Conservation (phyloP, 2,113 vertebrate species). For the Hypanus sabinus region DNA sequence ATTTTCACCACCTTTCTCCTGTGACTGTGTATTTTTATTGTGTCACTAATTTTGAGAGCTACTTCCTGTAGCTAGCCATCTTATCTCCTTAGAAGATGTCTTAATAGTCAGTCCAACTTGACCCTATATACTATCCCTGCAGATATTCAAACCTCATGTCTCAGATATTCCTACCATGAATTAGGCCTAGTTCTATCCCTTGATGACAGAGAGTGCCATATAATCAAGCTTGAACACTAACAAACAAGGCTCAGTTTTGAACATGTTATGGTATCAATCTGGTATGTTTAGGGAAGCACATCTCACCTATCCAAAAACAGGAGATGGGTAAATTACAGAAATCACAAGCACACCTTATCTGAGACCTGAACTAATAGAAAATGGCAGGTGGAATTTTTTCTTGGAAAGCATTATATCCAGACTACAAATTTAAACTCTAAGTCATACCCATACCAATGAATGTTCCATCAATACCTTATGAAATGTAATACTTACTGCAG, state of each 20-base stretch:
- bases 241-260: not conserved
- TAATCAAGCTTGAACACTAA: not conserved
- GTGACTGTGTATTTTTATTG: not conserved
- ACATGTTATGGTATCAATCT: not conserved
- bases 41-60: not conserved
- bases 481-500: no score
- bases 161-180: not conserved
- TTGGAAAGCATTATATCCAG: no score
- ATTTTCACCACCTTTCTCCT: not conserved
- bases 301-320: not conserved
- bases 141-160: not conserved
- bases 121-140: no score
- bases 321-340: not conserved
- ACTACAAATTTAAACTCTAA: no score
- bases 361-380: no score
- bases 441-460: no score
- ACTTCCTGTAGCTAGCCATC: not conserved
- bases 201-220: not conserved
- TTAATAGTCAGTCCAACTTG: not conserved
- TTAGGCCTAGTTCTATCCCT: not conserved
- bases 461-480: no score
- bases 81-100: not conserved
- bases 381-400: no score
- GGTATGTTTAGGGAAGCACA: not conserved
- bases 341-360: no score